Base-by-base conservation (phyloP, 92 coral and sea anemone species). In the Actinostola sp. region DNA sequence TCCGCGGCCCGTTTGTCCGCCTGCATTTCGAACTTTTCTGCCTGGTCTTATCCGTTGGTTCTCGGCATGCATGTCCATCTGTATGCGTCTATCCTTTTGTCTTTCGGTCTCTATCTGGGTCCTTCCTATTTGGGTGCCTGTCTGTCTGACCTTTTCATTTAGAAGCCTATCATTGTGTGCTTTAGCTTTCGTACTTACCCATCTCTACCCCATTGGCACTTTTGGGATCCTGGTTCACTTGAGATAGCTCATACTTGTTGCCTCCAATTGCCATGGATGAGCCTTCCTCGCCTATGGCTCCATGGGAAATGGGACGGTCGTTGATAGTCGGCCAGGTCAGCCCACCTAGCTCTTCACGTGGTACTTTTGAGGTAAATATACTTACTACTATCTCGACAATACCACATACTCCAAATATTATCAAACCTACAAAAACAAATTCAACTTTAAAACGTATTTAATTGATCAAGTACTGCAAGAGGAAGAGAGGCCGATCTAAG, bases 321-420 rank as follows among this genome's bases (percentile, higher is more conserved):
- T 90, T 77, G 30, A 95, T 88, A 0, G 99, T 91, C 11, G 82
- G 75, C 99, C 99, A 95, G 12, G 99, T 95, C 58, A 95, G 79
- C 19, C 99, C 99, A 60, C 97, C 99, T 6, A 95, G 95, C 74
- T 91, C 90, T 33, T 88, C 95, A 54, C 89, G 93, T 9, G 99
- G 97, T 49, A 95, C 75, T 57, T 83, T 67, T 42, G 67, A 70
- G 0, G 99, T 95, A 46, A 95, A 75, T 12, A 88, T 30, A 66
- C 99, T 95, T 31, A 95, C 91, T 10, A 88, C 87, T 3, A 91
- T 85, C 82, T 84, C 89, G 3, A 92, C 71, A 13, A 91, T 30
- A n/a, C 87, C 84, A 49, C 87, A 82, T 21, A 79, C 92, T 1
- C 84, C 92, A 74, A 92, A 95, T 20, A 95, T 86, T 16, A 75